These are phyloP conservation scores for Xiphophorus birchmanni DNA, from an alignment of 2,797 vertebrate genomes.

Conservation along the genomic window DNA sequence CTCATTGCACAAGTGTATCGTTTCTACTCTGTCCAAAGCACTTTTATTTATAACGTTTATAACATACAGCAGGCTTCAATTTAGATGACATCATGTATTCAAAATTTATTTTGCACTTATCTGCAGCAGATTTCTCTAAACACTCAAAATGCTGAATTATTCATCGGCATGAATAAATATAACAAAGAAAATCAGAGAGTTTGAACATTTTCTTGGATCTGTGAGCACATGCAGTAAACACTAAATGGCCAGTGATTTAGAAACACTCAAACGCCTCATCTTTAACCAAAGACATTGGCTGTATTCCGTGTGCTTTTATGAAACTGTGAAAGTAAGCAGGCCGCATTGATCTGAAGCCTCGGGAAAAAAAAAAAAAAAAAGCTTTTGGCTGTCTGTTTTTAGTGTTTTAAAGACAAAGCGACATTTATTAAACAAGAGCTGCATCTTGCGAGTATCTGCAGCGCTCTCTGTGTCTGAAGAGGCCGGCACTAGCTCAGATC, in stretches of 20 bases:
- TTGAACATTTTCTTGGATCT: constrained; percentile 42
- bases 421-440: constrained; percentile 66
- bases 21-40: constrained; percentile 55
- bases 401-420: constrained; percentile 58
- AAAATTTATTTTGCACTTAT: constrained; percentile 68
- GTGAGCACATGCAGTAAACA: constrained; percentile 34
- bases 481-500: constrained; percentile 48
- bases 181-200: constrained; percentile 56
- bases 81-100: constrained; percentile 71
- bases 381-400: constrained; percentile 25
- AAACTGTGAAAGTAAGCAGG: constrained; percentile 56
- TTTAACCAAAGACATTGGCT: constrained; percentile 46
- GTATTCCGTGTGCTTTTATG: constrained; percentile 35
- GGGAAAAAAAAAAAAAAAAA: constrained; percentile 7
- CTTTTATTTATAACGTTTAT: constrained; percentile 65
- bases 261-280: constrained; percentile 25
- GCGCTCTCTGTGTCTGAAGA: constrained; percentile 40
- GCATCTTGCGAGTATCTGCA: constrained; percentile 55
- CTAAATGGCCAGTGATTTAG: constrained; percentile 25
- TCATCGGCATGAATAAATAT: constrained; percentile 71
- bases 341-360: constrained; percentile 50
- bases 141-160: constrained; percentile 69
- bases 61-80: constrained; percentile 55
- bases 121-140: constrained; percentile 73
- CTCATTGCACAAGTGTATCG: constrained; percentile 63